Percentiles rank a stretch among this genome's conserved stretches.
Evolutionary conservation across 1,140 invertebrate genomes (phyloP).

Genomic region (Anoplolepis gracilipes): DNA sequence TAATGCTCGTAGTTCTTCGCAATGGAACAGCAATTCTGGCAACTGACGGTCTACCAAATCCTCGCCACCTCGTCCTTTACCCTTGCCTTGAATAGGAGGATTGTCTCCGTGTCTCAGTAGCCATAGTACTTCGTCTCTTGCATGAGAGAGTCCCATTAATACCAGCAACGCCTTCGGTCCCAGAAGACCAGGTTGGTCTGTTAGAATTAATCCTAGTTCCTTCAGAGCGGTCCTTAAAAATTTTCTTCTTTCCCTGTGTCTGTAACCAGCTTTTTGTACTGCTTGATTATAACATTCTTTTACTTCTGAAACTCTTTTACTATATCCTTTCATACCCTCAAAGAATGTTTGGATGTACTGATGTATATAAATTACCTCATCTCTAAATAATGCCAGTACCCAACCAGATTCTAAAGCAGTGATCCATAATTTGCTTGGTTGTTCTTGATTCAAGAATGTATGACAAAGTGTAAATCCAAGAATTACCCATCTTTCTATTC

Average conservation of each 20-base stretch:
- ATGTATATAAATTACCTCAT: conserved; percentile 99
- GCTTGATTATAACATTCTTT: conserved; percentile 97
- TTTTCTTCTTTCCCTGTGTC: conserved; percentile 97
- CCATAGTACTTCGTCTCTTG: conserved; percentile 99
- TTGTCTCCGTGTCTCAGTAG: conserved; percentile 98
- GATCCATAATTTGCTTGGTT: conserved; percentile 95
- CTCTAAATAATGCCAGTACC: conserved; percentile 97
- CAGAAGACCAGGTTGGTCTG: conserved; percentile 98
- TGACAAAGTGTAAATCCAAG: conserved; percentile 97
- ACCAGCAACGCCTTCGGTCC: conserved; percentile 99
- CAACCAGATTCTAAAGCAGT: conserved; percentile 96
- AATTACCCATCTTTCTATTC: conserved; percentile 98
- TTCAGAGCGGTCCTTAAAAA: conserved; percentile 98
- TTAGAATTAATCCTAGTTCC: conserved; percentile 97
- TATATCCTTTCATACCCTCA: conserved; percentile 97
- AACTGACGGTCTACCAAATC: conserved; percentile 97
- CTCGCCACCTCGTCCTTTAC: conserved; percentile 94
- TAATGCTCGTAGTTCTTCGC: conserved; percentile 97
- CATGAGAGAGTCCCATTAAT: conserved; percentile 97
- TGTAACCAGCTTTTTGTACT: conserved; percentile 94
- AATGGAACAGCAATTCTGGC: conserved; percentile 98
- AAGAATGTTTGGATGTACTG: conserved; percentile 97
- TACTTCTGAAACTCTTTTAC: conserved; percentile 96
- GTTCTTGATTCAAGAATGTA: conserved; percentile 92
- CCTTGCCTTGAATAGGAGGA: conserved; percentile 93